Evolutionary conservation across 2,888 invertebrate species (phyloP).

Genomic region (Eristalinus sepulchralis): DNA sequence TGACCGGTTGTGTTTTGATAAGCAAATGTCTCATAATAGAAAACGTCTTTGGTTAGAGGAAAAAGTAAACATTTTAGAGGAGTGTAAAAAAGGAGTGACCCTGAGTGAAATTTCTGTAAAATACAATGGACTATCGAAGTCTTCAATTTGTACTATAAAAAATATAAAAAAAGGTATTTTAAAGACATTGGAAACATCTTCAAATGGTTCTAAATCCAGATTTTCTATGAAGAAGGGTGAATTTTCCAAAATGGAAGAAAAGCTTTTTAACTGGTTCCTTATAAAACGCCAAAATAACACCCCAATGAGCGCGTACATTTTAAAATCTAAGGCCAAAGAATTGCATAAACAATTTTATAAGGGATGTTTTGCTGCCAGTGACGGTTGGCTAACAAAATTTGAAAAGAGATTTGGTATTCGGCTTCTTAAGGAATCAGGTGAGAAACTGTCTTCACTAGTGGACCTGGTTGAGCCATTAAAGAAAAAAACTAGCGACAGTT

Average conservation of each 20-base stretch:
- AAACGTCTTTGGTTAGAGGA: not conserved
- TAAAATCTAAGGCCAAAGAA: not conserved
- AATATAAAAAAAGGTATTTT: no score
- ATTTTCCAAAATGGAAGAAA: not conserved
- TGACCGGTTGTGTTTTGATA: not conserved
- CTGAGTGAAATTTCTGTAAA: not conserved
- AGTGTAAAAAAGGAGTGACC: not conserved
- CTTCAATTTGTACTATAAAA: not conserved
- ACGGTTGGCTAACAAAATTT: not conserved
- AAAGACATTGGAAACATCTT: not conserved
- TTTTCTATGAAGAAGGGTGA: not conserved
- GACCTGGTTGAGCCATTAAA: not conserved
- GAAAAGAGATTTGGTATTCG: conserved; percentile 18
- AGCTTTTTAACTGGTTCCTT: conserved; percentile 1
- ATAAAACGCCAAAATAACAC: conserved; percentile 5
- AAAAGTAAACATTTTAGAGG: conserved; percentile 5
- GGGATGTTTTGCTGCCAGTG: not conserved
- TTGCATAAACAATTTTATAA: not conserved
- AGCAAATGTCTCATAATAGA: not conserved
- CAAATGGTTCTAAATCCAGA: conserved; percentile 5
- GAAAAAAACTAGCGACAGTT: not conserved
- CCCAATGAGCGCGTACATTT: not conserved
- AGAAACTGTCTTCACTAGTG: conserved; percentile 17
- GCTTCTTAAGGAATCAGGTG: conserved; percentile 16
- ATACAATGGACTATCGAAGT: not conserved